A percentile compares a stretch with the other conserved stretches of the same genome.
These are phyloP conservation scores for Theocolax elegans DNA, from an alignment of 1,140 invertebrate genomes.

Conservation along the genomic window DNA sequence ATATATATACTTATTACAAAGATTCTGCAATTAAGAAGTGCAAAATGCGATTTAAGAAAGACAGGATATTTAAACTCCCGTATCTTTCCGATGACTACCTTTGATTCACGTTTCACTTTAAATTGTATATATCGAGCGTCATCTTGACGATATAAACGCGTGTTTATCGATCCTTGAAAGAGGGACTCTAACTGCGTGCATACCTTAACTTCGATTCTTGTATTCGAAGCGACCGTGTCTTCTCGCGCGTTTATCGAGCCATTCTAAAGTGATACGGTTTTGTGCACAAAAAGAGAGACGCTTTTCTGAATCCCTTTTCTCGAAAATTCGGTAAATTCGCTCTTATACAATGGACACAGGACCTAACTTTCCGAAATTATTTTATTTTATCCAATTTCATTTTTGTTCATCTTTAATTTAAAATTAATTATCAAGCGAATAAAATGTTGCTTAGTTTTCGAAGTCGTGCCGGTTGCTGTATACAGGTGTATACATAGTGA, in stretches of 20 bases:
- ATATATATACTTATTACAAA: too few relatives aligned
- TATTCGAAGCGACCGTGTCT: not conserved
- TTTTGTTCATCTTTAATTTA: not conserved
- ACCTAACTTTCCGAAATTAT: too few relatives aligned
- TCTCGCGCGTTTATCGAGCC: not conserved
- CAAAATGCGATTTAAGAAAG: too few relatives aligned
- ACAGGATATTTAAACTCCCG: too few relatives aligned
- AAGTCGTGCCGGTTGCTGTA: too few relatives aligned
- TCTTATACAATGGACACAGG: too few relatives aligned
- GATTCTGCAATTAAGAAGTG: too few relatives aligned
- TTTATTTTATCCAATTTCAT: not conserved
- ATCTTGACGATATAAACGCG: not conserved
- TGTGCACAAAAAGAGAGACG: not conserved
- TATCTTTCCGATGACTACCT: not conserved
- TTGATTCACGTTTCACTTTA: not conserved
- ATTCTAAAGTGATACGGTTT: constrained; percentile 4
- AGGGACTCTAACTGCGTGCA: not conserved
- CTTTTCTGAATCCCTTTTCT: not conserved
- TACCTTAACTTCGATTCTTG: not conserved
- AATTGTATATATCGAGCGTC: not conserved
- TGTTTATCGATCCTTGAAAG: constrained; percentile 18
- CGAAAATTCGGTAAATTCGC: not conserved
- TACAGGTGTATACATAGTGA: too few relatives aligned
- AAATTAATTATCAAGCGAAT: too few relatives aligned
- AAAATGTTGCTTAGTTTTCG: too few relatives aligned